Conservation (phyloP, 2,797 vertebrate genomes). For the Takifugu ocellatus region DNA sequence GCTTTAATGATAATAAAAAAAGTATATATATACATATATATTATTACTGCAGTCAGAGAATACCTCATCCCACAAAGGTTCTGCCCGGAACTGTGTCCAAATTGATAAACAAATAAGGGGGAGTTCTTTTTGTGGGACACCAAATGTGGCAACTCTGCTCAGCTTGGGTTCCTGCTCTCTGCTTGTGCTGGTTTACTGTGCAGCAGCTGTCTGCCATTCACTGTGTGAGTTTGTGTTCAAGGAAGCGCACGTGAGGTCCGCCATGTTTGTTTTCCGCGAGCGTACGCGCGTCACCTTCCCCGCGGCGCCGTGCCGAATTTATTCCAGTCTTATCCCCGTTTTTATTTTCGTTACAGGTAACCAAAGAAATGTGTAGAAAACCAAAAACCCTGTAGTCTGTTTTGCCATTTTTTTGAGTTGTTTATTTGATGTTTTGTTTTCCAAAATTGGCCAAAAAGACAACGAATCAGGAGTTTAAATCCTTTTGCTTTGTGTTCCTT, state of each 20-base stretch:
- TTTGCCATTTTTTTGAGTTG: slow-evolving; percentile 31
- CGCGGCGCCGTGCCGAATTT: slow-evolving; percentile 80
- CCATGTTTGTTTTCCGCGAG: slow-evolving; percentile 61
- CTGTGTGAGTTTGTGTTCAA: slow-evolving; percentile 78
- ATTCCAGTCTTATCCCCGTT: slow-evolving; percentile 68
- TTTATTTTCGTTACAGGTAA: slow-evolving; percentile 84
- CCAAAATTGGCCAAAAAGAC: slow-evolving; percentile 78
- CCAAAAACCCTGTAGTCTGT: slow-evolving; percentile 79
- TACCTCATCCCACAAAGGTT: slow-evolving; percentile 81
- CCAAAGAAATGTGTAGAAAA: slow-evolving; percentile 85
- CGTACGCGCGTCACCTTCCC: slow-evolving; percentile 66
- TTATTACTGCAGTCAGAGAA: slow-evolving; percentile 77
- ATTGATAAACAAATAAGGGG: slow-evolving; percentile 66
- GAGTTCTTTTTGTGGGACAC: slow-evolving; percentile 74
- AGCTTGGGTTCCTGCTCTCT: slow-evolving; percentile 73
- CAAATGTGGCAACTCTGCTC: slow-evolving; percentile 76
- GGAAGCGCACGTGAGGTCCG: slow-evolving; percentile 72
- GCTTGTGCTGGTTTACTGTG: slow-evolving; percentile 74
- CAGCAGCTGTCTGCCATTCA: slow-evolving; percentile 76
- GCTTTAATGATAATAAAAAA: slow-evolving; percentile 66
- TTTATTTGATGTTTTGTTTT: slow-evolving; percentile 41
- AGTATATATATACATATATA: slow-evolving; percentile 49
- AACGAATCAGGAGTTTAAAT: slow-evolving; percentile 68
- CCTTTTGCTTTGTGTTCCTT: slow-evolving; percentile 49
- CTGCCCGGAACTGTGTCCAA: slow-evolving; percentile 73